Base-by-base conservation (phyloP, 2,113 vertebrate genomes). In the Pseudorectes ferrugineus region DNA sequence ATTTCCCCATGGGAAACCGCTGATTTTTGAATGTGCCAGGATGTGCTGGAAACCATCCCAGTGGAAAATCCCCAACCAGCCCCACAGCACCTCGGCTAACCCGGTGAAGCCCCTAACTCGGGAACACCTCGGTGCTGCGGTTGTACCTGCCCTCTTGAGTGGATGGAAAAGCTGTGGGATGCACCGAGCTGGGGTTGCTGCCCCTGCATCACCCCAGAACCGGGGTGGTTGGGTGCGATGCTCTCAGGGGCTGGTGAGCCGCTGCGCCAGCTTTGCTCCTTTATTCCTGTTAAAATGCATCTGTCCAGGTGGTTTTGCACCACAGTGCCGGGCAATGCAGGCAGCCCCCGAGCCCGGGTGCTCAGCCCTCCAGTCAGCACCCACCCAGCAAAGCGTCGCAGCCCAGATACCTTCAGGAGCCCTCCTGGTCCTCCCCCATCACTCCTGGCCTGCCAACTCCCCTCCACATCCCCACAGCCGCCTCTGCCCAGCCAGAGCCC, bases 11-110 rank as follows among this genome's bases (percentile, higher is more conserved):
- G 90, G 92, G 95, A 92, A 96, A 71, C 28, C 9, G 0, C 65
- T 90, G 92, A 67, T 77, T 83, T 92, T 88, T 73, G n/a, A 76
- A 66, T 59, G 71, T 91, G 78, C 81, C 88, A 73, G 85, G 85
- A 88, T 83, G 40, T 10, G n/a, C 89, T 93, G 92, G 88, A 96
- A 94, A 65, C n/a, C 72, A 84, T 81, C 95, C 92, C 22, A 5
- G 31, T 93, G 92, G 95, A 95, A 95, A 96, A 92, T 92, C 93
- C 92, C 95, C 36, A 2, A 23, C 72, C 63, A 70, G 81, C 54
- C 45, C 43, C 76, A 33, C 15, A 1, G 75, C 0, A 5, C 70
- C 36, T 35, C 33, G 71, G 70, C 46, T 31, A 79, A 74, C 51
- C 49, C 7, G 4, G 62, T 5, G n/a, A 85, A 89, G 52, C 57